Evolutionary conservation across 2,113 vertebrate genomes (phyloP).

Genomic region (Pica pica): DNA sequence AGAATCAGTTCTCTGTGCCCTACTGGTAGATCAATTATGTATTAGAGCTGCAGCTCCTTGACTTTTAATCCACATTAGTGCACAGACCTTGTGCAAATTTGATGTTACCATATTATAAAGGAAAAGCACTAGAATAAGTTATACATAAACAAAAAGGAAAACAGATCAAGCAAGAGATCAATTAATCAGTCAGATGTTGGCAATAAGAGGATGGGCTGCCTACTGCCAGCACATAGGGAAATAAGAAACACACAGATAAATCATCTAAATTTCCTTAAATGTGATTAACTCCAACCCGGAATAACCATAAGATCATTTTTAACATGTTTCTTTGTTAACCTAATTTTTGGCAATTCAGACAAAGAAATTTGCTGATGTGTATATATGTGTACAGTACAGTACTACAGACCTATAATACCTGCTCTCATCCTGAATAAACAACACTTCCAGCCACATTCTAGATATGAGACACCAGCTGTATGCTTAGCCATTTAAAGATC

Average conservation of each 20-base stretch:
- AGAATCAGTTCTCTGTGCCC: not conserved
- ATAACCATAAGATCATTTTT: not conserved
- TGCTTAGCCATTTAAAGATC: not conserved
- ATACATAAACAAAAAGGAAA: not conserved
- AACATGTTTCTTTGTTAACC: not conserved
- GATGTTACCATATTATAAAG: slow-evolving; percentile 19
- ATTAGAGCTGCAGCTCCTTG: slow-evolving; percentile 7
- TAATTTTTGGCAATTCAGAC: not conserved
- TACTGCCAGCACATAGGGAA: not conserved
- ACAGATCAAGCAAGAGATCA: not conserved
- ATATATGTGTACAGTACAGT: not conserved
- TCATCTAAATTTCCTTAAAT: not conserved
- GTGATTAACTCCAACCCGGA: not conserved
- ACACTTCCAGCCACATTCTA: not conserved
- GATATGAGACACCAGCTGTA: not conserved
- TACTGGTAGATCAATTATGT: slow-evolving; percentile 35
- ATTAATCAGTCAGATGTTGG: not conserved
- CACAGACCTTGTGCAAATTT: slow-evolving; percentile 21
- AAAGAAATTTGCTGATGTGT: not conserved
- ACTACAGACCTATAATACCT: not conserved
- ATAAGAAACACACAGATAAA: not conserved
- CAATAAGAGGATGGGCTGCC: not conserved
- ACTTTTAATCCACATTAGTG: slow-evolving; percentile 47
- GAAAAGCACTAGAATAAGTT: not conserved
- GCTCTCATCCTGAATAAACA: not conserved